Evolutionary conservation across 2,797 vertebrate genomes (phyloP), one percentile per base, ranked within the genome.

Genomic region (Pseudopleuronectes americanus): DNA sequence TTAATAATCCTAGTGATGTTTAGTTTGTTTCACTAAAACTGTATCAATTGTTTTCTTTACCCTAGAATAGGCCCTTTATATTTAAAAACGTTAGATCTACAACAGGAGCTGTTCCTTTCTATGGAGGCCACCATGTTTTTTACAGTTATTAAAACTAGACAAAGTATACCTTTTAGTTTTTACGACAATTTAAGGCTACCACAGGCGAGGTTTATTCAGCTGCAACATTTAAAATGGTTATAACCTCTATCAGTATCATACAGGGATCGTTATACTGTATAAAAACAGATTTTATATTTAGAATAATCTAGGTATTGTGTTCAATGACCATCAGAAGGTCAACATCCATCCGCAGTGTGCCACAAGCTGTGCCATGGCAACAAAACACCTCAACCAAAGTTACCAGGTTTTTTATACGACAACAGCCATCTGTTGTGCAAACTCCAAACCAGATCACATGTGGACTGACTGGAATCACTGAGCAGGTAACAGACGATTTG

Each of bases 391-490:
- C 13, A 38, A 38, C 36, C 36, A 10, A 13, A 4, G 36, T 19
- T 22, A 13, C 14, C 33, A 24, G 36, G 8, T 65, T 68, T 23
- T 31, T 54, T 38, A 43, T 4, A 4, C 45, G 14, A 36, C 21
- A 12, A 14, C 26, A 53, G 16, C 23, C 68, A 77, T 71, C 52
- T 67, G 43, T 45, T 16, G 43, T 45, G 17, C 43, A 45, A 59
- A 63, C 72, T 79, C 16, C 48, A 67, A 47, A 75, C 17, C 8
- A 57, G 49, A 67, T 55, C 53, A 53, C 13, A 54, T 57, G 26
- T 4, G 22, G 52, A 73, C 63, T 65, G 45, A 51, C 22, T 68
- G 1, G 33, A 70, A 71, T 79, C 52, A 33, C 28, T 4, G 52
- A 26, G 12, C 19, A 48, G 41, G 31, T 28, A 43, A 61, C 54